Evolutionary conservation across 2,113 vertebrate genomes (phyloP).

Genomic region (Otis tarda): DNA sequence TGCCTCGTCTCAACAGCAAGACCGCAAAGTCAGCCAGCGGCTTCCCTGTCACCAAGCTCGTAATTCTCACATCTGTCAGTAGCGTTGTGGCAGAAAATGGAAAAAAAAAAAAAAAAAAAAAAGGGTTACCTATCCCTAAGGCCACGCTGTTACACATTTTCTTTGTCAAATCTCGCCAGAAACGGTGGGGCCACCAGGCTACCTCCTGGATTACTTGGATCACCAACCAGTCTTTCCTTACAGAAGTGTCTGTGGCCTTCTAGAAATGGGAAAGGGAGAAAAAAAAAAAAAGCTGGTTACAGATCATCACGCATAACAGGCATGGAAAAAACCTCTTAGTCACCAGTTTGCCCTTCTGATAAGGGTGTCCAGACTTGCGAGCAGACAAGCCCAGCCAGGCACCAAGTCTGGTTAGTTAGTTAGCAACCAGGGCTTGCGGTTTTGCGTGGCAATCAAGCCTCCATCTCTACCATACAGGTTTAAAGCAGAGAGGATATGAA

Average conservation of each 20-base stretch:
- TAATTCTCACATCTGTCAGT: not conserved
- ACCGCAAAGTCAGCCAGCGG: not conserved
- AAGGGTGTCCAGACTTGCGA: not conserved
- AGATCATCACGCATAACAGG: not conserved
- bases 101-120: not conserved
- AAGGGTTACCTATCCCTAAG: not conserved
- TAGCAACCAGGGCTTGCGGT: not conserved
- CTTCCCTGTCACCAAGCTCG: not conserved
- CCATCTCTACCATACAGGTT: rapidly evolving
- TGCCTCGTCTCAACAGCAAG: not conserved
- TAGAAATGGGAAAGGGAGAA: not conserved
- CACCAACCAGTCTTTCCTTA: not conserved
- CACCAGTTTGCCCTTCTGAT: not conserved
- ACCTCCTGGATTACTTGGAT: not conserved
- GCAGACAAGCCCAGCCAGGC: not conserved
- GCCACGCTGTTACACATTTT: not conserved
- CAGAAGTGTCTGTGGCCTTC: not conserved
- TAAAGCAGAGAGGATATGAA: not conserved
- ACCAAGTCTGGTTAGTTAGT: not conserved
- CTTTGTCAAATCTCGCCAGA: not conserved
- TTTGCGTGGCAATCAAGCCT: not conserved
- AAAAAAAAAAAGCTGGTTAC: not conserved
- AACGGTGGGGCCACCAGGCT: not conserved
- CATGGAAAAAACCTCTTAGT: not conserved
- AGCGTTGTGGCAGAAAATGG: not conserved